A percentile compares a stretch with the other conserved stretches of the same genome.
These are phyloP conservation scores for Melanostoma scalare DNA, from an alignment of 2,888 invertebrate species.

Conservation along the genomic window DNA sequence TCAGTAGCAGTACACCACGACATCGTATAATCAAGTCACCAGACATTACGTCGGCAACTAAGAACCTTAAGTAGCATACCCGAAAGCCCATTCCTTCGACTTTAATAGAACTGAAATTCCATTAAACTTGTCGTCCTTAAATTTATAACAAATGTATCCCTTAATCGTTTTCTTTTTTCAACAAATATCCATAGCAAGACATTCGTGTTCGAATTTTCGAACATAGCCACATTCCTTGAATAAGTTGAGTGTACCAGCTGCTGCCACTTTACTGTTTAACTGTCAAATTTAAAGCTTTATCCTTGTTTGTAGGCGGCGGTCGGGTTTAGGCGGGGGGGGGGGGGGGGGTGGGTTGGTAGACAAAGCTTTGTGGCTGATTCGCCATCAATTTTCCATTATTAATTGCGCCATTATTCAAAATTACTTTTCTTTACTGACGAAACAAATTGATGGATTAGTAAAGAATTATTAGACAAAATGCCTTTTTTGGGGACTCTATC, in stretches of 20 bases:
- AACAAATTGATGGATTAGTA: background rate
- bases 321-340: background rate
- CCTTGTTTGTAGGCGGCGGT: background rate
- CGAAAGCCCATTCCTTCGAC: too few species aligned
- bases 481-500: background rate
- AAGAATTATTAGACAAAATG: background rate
- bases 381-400: constrained; percentile 38
- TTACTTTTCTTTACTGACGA: too few species aligned
- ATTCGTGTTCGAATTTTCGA: constrained; percentile 66
- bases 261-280: constrained; percentile 51
- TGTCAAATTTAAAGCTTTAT: constrained; percentile 64
- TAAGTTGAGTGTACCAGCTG: constrained; percentile 7
- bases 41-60: too few species aligned
- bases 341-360: constrained; percentile 5
- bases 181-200: background rate
- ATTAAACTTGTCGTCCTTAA: too few species aligned
- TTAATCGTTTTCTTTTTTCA: too few species aligned
- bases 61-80: too few species aligned
- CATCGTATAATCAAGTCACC: too few species aligned
- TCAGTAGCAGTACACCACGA: constrained; percentile 18
- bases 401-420: background rate
- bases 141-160: too few species aligned
- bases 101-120: too few species aligned
- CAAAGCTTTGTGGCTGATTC: constrained; percentile 53
- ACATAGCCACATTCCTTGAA: constrained; percentile 9